Conservation (phyloP, 2,113 vertebrate genomes). For the Capricornis sumatraensis region DNA sequence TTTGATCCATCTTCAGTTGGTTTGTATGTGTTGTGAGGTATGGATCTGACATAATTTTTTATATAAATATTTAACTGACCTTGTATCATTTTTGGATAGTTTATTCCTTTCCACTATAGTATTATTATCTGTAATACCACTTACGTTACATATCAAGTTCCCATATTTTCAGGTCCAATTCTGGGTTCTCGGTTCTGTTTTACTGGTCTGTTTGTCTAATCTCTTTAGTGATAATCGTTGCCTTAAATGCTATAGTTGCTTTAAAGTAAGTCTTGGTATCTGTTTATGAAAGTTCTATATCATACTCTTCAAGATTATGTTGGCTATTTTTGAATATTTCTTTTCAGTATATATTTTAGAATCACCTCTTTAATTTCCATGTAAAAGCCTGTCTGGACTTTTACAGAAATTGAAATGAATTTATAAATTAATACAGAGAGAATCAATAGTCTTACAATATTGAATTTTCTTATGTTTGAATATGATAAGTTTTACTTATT, state of each 20-base stretch:
- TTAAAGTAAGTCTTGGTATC: neutral
- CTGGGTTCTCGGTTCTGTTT: neutral
- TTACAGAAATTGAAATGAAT: neutral
- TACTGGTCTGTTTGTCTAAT: neutral
- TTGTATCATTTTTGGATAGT: neutral
- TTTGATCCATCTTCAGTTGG: neutral
- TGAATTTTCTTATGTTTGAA: neutral
- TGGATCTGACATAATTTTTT: neutral
- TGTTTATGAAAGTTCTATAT: neutral
- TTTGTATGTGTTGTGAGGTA: neutral
- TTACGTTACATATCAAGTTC: neutral
- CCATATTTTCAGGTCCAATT: neutral
- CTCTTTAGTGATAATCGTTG: neutral
- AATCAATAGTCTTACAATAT: neutral
- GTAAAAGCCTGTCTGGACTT: neutral
- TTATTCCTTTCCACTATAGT: neutral
- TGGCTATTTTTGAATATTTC: neutral
- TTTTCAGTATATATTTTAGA: neutral
- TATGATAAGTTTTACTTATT: neutral
- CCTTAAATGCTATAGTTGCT: neutral
- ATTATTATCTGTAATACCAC: neutral
- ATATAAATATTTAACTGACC: neutral
- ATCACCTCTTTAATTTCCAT: neutral
- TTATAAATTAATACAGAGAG: neutral
- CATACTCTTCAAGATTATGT: neutral